phyloP scores from a whole-genome alignment of 2,888 invertebrate genomes.

The Mimumesa dahlbomi region DNA sequence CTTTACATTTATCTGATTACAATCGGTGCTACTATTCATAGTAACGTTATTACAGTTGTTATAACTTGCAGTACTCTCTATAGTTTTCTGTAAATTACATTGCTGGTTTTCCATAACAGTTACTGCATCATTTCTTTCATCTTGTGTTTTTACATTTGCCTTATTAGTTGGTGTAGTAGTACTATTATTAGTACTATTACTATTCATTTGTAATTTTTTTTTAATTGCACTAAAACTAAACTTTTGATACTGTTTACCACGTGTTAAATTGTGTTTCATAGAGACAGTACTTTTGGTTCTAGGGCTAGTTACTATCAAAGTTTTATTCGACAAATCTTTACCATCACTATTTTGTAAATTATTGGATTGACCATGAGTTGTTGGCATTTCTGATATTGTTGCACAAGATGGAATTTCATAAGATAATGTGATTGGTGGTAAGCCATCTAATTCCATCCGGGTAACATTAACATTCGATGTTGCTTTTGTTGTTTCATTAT shows the following conservation, averaged over 20 bases:
- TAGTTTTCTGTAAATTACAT: too few relatives aligned
- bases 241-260: slow-evolving; percentile 50
- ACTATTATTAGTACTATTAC: not conserved
- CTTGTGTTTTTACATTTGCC: not conserved
- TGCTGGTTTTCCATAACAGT: not conserved
- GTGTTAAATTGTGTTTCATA: slow-evolving; percentile 14
- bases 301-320: not conserved
- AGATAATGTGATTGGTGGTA: slow-evolving; percentile 44
- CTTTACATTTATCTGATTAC: not conserved
- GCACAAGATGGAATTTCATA: slow-evolving; percentile 44
- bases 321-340: not conserved
- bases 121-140: not conserved
- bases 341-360: not conserved
- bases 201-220: slow-evolving; percentile 21
- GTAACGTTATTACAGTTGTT: too few relatives aligned
- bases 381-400: slow-evolving; percentile 5
- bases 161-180: slow-evolving; percentile 22
- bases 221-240: slow-evolving; percentile 51
- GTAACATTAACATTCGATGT: slow-evolving; percentile 34
- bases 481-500: slow-evolving; percentile 1
- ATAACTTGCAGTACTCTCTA: not conserved
- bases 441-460: slow-evolving; percentile 43
- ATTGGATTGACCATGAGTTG: not conserved
- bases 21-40: too few relatives aligned
- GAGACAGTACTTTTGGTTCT: not conserved